Evolutionary conservation across 2,888 invertebrate species (phyloP).

Genomic region (Caradrina kadenii): DNA sequence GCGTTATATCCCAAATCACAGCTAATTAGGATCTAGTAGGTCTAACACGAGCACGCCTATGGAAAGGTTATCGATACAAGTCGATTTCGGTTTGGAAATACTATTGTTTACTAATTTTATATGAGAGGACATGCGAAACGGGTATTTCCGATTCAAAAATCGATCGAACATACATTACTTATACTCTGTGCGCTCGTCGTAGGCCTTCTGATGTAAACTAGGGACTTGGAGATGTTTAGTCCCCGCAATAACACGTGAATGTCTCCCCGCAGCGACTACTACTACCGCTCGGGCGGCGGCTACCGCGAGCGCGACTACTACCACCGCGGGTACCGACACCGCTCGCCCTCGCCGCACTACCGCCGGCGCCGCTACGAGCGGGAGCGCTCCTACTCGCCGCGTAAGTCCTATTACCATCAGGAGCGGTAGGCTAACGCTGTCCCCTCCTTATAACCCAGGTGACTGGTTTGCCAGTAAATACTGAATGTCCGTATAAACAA

Average conservation of each 20-base stretch:
- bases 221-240: too few relatives aligned
- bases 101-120: too few relatives aligned
- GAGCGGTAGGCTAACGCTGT: constrained; percentile 62
- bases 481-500: not conserved
- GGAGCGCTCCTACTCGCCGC: constrained; percentile 95
- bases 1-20: too few relatives aligned
- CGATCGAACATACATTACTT: too few relatives aligned
- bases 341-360: constrained; percentile 94
- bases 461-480: constrained; percentile 43
- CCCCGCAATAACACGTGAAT: constrained; percentile 5
- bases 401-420: constrained; percentile 91
- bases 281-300: constrained; percentile 86
- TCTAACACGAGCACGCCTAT: too few relatives aligned
- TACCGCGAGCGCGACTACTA: constrained; percentile 90
- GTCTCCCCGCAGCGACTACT: constrained; percentile 73
- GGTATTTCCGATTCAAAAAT: too few relatives aligned
- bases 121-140: too few relatives aligned
- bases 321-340: constrained; percentile 89
- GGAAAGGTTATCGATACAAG: too few relatives aligned
- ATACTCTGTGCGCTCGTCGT: too few relatives aligned
- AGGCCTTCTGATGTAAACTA: too few relatives aligned
- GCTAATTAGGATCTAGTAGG: too few relatives aligned
- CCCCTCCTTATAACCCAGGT: constrained; percentile 33
- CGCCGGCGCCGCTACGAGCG: constrained; percentile 93
- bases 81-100: too few relatives aligned